phyloP scores from a whole-genome alignment of 1,140 invertebrate genomes.

The Calephelis nemesis region DNA sequence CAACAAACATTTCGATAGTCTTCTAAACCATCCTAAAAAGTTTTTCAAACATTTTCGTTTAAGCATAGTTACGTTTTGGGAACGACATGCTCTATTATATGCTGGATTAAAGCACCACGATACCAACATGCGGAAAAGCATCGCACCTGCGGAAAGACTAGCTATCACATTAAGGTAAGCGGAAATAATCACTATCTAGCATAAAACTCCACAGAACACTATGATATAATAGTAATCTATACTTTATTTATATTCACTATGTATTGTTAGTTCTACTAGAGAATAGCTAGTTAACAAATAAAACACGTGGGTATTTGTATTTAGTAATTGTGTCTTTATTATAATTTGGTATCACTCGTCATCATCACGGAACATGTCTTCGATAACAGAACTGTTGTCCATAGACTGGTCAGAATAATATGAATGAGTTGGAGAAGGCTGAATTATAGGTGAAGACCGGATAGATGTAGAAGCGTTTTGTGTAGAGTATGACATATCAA shows the following conservation, averaged over 20 bases:
- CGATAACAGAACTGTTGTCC: slow-evolving; percentile 22
- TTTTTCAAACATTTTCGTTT: slow-evolving; percentile 23
- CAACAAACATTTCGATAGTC: slow-evolving; percentile 15
- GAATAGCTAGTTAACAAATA: slow-evolving; percentile 24
- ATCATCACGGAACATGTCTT: slow-evolving; percentile 23
- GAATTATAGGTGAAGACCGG: slow-evolving; percentile 22
- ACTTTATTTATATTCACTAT: slow-evolving; percentile 18
- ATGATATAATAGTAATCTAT: slow-evolving; percentile 18
- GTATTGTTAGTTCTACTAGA: slow-evolving; percentile 22
- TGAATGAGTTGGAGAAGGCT: slow-evolving; percentile 22
- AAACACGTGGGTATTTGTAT: slow-evolving; percentile 21
- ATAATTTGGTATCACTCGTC: slow-evolving; percentile 22
- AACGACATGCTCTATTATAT: slow-evolving; percentile 22
- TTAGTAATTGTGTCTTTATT: slow-evolving; percentile 20
- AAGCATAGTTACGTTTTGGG: slow-evolving; percentile 21
- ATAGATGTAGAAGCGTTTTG: slow-evolving; percentile 22
- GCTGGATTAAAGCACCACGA: slow-evolving; percentile 21
- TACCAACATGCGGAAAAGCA: slow-evolving; percentile 21
- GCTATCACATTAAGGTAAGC: slow-evolving; percentile 21
- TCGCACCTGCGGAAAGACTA: slow-evolving; percentile 22
- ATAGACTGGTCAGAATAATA: slow-evolving; percentile 23
- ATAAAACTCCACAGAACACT: slow-evolving; percentile 12
- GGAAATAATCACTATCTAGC: slow-evolving; percentile 17
- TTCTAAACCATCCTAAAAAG: slow-evolving; percentile 16
- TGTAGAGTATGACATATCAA: slow-evolving; percentile 21